These are phyloP conservation scores for Seira musarum DNA, from an alignment of 2,888 invertebrate species.

Conservation along the genomic window DNA sequence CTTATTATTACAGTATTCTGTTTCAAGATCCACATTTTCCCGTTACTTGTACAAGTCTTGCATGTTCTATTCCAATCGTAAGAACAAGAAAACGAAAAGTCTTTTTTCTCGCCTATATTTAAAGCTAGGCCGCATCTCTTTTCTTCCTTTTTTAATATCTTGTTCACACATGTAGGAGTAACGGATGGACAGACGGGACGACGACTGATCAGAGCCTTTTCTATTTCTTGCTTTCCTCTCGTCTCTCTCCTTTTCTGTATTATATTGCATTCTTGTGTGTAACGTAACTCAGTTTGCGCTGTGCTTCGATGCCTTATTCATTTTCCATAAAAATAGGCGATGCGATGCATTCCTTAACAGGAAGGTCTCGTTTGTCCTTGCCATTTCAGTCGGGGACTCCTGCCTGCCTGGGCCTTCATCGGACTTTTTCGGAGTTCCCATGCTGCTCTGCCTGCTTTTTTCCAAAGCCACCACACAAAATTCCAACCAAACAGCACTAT, in stretches of 20 bases:
- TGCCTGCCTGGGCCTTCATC: conserved; percentile 54
- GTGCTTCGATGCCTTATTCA: background rate
- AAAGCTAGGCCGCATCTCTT: background rate
- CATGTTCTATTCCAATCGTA: background rate
- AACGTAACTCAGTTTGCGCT: background rate
- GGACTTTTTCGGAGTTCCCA: conserved; percentile 55
- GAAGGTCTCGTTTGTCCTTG: conserved; percentile 55
- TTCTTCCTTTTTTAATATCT: background rate
- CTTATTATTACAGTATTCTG: background rate
- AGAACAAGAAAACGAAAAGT: background rate
- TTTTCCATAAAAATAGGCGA: background rate
- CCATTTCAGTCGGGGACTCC: conserved; percentile 53
- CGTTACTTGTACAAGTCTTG: background rate
- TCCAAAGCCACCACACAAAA: conserved; percentile 15
- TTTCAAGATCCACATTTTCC: background rate
- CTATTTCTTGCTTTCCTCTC: background rate
- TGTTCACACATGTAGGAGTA: background rate
- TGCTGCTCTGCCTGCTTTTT: conserved; percentile 37
- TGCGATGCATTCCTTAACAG: conserved; percentile 31
- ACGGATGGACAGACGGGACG: conserved; percentile 46
- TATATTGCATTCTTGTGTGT: background rate
- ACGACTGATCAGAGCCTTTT: conserved; percentile 16
- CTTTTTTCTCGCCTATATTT: too few relatives aligned
- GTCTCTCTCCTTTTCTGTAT: conserved; percentile 7
- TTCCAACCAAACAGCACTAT: background rate